A percentile compares a stretch with the other conserved stretches of the same genome.
Evolutionary conservation across 35 echinoderm and acorn worm genomes (phyloP).

Genomic region (Apostichopus japonicus): DNA sequence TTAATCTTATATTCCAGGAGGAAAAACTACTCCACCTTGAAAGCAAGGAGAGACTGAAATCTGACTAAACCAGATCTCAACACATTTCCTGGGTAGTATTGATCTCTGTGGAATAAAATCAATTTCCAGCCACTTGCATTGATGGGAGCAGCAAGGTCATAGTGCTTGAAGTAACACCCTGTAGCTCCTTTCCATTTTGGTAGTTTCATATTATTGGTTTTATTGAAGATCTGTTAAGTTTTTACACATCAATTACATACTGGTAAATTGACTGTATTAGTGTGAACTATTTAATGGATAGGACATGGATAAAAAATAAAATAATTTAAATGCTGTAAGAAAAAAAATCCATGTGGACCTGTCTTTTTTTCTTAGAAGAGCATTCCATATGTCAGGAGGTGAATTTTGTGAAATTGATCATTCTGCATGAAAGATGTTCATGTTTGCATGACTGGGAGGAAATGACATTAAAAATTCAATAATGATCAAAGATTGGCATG

Average conservation of each 20-base stretch:
- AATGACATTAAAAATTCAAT: constrained; percentile 25
- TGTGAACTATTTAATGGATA: not conserved
- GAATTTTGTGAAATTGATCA: not conserved
- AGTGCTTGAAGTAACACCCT: constrained; percentile 18
- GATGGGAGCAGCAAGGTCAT: constrained; percentile 29
- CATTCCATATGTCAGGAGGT: too few relatives aligned
- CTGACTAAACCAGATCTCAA: constrained; percentile 28
- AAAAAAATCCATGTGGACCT: too few relatives aligned
- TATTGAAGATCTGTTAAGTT: not conserved
- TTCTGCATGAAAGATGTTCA: constrained; percentile 13
- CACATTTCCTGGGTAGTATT: constrained; percentile 42
- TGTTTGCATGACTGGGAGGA: constrained; percentile 14
- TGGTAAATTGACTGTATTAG: not conserved
- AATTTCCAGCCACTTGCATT: constrained; percentile 35
- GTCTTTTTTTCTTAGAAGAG: too few relatives aligned
- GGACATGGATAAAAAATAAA: not conserved
- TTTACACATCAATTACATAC: not conserved
- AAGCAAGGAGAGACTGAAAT: constrained; percentile 4
- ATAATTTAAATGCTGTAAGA: too few relatives aligned
- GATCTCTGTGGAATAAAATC: constrained; percentile 26
- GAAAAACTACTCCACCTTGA: constrained; percentile 20
- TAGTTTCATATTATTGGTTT: not conserved
- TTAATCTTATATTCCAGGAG: constrained; percentile 33
- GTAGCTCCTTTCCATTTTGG: not conserved
- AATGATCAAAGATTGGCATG: constrained; percentile 5